Percentiles rank a stretch among this genome's conserved stretches.
Evolutionary conservation across 2,113 vertebrate genomes (phyloP).

Genomic region (Datnioides undecimradiatus): DNA sequence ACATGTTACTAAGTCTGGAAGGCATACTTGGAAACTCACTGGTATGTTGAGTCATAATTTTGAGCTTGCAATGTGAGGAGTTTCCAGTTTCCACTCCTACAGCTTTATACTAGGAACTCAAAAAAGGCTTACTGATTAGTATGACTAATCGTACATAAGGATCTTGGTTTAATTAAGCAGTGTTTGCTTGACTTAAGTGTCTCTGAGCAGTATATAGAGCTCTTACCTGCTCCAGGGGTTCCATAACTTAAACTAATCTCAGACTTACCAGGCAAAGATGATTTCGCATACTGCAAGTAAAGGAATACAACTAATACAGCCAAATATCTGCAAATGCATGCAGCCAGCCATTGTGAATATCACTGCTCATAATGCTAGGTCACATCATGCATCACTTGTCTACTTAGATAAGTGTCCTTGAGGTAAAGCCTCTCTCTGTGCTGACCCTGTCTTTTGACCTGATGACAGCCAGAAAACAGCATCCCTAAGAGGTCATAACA

Average conservation of each 20-base stretch:
- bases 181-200: not conserved
- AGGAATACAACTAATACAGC: not conserved
- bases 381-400: not conserved
- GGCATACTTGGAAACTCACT: not conserved
- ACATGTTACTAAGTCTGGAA: conserved; percentile 19
- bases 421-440: not conserved
- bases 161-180: no score
- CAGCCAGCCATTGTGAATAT: conserved; percentile 14
- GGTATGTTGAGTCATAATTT: conserved; percentile 23
- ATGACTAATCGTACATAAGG: not conserved
- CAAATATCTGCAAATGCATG: conserved; percentile 19
- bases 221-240: no score
- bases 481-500: not conserved
- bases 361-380: conserved; percentile 6
- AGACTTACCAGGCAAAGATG: not conserved
- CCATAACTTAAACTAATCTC: not conserved
- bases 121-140: not conserved
- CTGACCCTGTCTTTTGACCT: conserved; percentile 1
- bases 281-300: not conserved
- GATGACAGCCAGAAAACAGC: no score
- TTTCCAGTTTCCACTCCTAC: conserved; percentile 26
- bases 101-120: not conserved
- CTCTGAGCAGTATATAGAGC: not conserved
- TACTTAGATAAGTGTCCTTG: not conserved
- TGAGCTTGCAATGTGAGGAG: conserved; percentile 13